These are phyloP conservation scores for Rissa tridactyla DNA, from an alignment of 2,113 vertebrate species.

Conservation along the genomic window DNA sequence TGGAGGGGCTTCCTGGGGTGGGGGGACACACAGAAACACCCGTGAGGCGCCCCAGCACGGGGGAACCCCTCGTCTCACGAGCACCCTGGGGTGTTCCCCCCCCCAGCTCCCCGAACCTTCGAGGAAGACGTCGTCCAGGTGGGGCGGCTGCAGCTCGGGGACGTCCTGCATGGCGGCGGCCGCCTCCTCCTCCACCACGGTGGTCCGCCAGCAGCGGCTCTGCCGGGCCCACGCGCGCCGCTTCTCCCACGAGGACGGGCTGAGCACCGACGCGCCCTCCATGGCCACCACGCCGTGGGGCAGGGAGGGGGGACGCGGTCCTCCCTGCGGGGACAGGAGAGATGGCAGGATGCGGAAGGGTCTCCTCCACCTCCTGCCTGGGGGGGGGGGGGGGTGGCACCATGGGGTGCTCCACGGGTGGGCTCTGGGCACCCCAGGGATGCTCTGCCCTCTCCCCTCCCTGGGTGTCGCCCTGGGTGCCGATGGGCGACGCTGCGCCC, in stretches of 20 bases:
- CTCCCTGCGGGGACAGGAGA: neutral
- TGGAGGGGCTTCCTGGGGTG: slow-evolving; percentile 71
- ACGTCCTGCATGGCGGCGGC: neutral
- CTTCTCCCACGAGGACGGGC: slow-evolving; percentile 73
- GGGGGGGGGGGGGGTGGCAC: neutral
- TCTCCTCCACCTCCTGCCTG: neutral
- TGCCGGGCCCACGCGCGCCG: slow-evolving; percentile 80
- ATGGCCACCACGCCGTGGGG: neutral
- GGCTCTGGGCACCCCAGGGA: neutral
- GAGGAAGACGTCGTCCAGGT: slow-evolving; percentile 76
- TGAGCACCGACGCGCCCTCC: slow-evolving; percentile 45
- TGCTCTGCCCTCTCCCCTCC: neutral
- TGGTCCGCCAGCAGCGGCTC: slow-evolving; percentile 72
- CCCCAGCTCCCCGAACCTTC: slow-evolving; percentile 67
- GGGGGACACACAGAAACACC: too few relatives aligned
- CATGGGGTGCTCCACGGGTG: neutral
- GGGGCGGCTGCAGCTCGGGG: slow-evolving; percentile 14
- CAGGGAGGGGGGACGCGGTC: neutral
- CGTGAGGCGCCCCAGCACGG: neutral
- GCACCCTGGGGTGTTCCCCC: too few relatives aligned
- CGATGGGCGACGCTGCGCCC: fast-evolving
- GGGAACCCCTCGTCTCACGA: neutral
- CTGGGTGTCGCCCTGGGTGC: neutral
- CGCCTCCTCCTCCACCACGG: slow-evolving; percentile 65
- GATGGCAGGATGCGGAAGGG: fast-evolving